Evolutionary conservation across 2,797 vertebrate species (phyloP).

Genomic region (Lagorchestes hirsutus): DNA sequence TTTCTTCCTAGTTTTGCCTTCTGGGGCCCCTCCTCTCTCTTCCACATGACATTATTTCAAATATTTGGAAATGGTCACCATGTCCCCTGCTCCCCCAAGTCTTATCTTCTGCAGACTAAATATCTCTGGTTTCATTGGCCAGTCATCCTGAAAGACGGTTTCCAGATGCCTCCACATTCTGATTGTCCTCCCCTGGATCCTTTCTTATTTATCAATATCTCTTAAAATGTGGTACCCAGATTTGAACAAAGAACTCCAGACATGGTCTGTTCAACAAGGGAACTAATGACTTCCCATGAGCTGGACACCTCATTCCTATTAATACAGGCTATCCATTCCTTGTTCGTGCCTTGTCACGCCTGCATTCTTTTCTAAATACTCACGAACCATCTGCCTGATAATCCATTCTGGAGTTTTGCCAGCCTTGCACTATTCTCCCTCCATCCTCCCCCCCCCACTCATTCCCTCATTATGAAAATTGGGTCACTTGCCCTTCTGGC

Average conservation of each 20-base stretch:
- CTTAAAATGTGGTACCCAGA: background rate
- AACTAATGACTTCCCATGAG: too few species aligned
- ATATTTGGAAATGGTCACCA: constrained; percentile 35
- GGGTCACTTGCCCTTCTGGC: background rate
- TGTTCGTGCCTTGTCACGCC: background rate
- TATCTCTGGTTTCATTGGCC: background rate
- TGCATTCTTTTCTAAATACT: constrained; percentile 46
- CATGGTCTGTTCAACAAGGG: background rate
- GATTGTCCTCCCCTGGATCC: background rate
- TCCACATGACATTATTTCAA: constrained; percentile 48
- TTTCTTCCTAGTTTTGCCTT: background rate
- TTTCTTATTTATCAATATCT: background rate
- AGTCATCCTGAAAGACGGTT: background rate
- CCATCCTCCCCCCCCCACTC: background rate
- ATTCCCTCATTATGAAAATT: background rate
- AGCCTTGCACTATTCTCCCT: background rate
- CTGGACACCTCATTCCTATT: background rate
- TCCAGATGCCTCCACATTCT: background rate
- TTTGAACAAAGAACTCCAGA: background rate
- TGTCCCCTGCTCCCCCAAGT: background rate
- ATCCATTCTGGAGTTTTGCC: constrained; percentile 29
- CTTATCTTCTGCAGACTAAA: constrained; percentile 9
- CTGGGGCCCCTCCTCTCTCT: background rate
- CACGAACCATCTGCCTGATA: constrained; percentile 18
- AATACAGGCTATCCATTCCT: background rate